Evolutionary conservation across 1,140 invertebrate genomes (phyloP).

Genomic region (Portunus trituberculatus): DNA sequence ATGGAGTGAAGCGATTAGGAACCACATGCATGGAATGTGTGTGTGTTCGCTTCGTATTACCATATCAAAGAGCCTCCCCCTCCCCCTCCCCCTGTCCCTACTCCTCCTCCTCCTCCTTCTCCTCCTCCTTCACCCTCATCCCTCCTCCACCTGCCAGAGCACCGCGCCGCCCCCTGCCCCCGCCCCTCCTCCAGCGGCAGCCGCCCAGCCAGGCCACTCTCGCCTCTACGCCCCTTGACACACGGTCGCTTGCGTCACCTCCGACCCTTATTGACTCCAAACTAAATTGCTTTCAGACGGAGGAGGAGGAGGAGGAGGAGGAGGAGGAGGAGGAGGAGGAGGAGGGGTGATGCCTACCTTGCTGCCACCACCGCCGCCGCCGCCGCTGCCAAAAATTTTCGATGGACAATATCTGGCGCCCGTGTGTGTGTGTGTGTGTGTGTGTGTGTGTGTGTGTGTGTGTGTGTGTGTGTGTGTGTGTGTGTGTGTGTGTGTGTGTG

Average conservation of each 20-base stretch:
- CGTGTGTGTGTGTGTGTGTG: slow-evolving; percentile 45
- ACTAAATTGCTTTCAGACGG: slow-evolving; percentile 68
- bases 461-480: slow-evolving; percentile 25
- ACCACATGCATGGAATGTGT: slow-evolving; percentile 73
- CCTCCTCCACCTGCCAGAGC: slow-evolving; percentile 38
- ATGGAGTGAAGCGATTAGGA: slow-evolving; percentile 74
- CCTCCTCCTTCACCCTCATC: not conserved
- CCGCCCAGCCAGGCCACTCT: slow-evolving; percentile 31
- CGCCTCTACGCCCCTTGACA: slow-evolving; percentile 24
- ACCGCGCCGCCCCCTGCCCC: not conserved
- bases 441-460: slow-evolving; percentile 37
- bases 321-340: slow-evolving; percentile 1
- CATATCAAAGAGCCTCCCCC: slow-evolving; percentile 66
- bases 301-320: not conserved
- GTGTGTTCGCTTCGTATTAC: slow-evolving; percentile 70
- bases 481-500: not conserved
- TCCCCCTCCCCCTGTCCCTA: not conserved
- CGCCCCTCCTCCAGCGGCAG: not conserved
- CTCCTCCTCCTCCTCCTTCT: too few species aligned
- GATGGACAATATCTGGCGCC: not conserved
- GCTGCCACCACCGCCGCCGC: too few species aligned
- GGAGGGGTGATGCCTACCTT: not conserved
- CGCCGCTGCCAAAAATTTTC: slow-evolving; percentile 45
- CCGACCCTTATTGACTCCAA: slow-evolving; percentile 61
- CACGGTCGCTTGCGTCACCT: not conserved